A percentile compares a stretch with the other conserved stretches of the same genome.
Conservation (phyloP, 2,888 invertebrate genomes). For the Chalcis sispes region DNA sequence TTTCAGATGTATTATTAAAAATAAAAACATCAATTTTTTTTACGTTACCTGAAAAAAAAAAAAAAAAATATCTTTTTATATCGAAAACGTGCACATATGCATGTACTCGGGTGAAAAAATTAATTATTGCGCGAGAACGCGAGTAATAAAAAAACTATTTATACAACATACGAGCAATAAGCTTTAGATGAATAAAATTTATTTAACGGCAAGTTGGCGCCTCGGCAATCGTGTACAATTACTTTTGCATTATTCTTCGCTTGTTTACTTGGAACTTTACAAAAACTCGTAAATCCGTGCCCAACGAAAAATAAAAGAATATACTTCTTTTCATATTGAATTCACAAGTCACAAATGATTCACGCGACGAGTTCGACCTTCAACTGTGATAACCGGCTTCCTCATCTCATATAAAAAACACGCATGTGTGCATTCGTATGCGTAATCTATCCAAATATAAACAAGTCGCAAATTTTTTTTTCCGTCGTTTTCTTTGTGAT, state of each 20-base stretch:
- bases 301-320: not conserved
- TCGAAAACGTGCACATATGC: too few relatives aligned
- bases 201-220: not conserved
- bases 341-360: slow-evolving; percentile 9
- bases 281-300: not conserved
- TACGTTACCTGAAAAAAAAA: too few relatives aligned
- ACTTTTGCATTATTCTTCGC: not conserved
- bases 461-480: not conserved
- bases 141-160: too few relatives aligned
- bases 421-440: not conserved
- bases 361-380: not conserved
- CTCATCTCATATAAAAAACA: not conserved
- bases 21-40: too few relatives aligned
- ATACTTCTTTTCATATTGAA: not conserved
- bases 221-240: not conserved
- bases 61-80: too few relatives aligned
- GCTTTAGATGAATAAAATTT: not conserved
- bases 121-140: too few relatives aligned
- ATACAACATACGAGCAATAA: too few relatives aligned
- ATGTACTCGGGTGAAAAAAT: too few relatives aligned
- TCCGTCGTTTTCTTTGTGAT: too few relatives aligned
- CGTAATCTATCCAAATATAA: not conserved
- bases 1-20: too few relatives aligned
- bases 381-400: slow-evolving; percentile 9
- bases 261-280: not conserved